A percentile compares a stretch with the other conserved stretches of the same genome.
phyloP scores from a whole-genome alignment of 2,797 vertebrate genomes.

The Gambusia yucatana region DNA sequence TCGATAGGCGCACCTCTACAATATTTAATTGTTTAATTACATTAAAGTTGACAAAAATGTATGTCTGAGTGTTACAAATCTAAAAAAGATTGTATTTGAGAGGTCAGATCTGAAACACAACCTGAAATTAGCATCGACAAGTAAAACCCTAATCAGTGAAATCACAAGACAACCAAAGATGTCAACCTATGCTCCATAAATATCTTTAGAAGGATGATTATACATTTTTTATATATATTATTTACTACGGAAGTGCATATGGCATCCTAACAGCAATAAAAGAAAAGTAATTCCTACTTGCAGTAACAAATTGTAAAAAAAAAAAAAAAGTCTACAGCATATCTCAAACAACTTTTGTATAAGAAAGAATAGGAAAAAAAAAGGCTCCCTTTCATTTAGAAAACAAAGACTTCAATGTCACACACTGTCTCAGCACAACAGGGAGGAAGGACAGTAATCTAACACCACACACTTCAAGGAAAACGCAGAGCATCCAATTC shows the following conservation, averaged over 20 bases:
- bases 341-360: conserved; percentile 27
- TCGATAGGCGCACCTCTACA: not conserved
- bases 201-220: not conserved
- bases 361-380: conserved; percentile 20
- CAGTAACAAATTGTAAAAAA: not conserved
- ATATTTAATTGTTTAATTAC: not conserved
- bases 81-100: not conserved
- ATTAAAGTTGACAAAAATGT: not conserved
- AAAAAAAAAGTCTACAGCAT: not conserved
- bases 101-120: not conserved
- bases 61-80: not conserved
- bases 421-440: conserved; percentile 58
- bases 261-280: not conserved
- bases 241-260: not conserved
- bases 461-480: conserved; percentile 61
- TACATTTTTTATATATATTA: not conserved
- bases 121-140: not conserved
- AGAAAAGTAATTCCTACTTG: no score
- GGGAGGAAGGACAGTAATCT: conserved; percentile 62
- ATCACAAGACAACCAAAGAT: conserved; percentile 1
- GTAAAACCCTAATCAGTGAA: not conserved
- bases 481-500: conserved; percentile 64
- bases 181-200: not conserved
- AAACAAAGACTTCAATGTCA: conserved; percentile 56
- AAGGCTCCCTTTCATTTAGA: conserved; percentile 33